Percentiles rank a stretch among this genome's conserved stretches.
Evolutionary conservation across 2,113 vertebrate species (phyloP).

Genomic region (Copsychus sechellarum): DNA sequence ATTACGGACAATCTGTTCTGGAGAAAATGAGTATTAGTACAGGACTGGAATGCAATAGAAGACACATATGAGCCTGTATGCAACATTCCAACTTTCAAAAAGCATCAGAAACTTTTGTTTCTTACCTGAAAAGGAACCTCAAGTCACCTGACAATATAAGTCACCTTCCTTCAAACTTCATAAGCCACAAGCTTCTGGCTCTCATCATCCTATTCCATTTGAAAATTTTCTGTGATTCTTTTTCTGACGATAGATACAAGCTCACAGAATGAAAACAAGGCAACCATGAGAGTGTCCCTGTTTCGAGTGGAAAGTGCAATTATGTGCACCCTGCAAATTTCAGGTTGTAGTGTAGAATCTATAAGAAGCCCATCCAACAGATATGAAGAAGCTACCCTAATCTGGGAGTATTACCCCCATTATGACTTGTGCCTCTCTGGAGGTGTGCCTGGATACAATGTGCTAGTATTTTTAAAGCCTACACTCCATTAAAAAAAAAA

Average conservation of each 20-base stretch:
- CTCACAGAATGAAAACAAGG: background rate
- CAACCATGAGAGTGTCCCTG: background rate
- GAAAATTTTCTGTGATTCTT: background rate
- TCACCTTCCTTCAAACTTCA: background rate
- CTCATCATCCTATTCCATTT: background rate
- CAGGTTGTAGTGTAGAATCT: background rate
- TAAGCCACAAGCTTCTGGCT: background rate
- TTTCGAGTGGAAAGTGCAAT: background rate
- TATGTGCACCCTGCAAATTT: background rate
- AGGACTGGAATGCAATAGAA: background rate
- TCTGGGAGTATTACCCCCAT: background rate
- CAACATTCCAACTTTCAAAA: background rate
- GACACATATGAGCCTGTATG: background rate
- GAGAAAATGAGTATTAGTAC: conserved; percentile 17
- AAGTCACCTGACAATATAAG: background rate
- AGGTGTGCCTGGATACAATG: background rate
- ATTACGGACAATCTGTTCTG: conserved; percentile 47
- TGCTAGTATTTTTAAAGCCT: background rate
- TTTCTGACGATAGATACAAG: background rate
- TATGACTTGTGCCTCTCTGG: background rate
- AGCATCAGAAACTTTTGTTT: background rate
- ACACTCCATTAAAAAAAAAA: rapidly evolving
- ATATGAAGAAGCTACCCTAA: background rate
- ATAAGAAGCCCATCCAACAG: background rate
- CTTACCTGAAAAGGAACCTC: background rate